Percentiles rank a stretch among this genome's conserved stretches.
phyloP scores from a whole-genome alignment of 2,888 invertebrate species.

The Lochmaea crataegi region DNA sequence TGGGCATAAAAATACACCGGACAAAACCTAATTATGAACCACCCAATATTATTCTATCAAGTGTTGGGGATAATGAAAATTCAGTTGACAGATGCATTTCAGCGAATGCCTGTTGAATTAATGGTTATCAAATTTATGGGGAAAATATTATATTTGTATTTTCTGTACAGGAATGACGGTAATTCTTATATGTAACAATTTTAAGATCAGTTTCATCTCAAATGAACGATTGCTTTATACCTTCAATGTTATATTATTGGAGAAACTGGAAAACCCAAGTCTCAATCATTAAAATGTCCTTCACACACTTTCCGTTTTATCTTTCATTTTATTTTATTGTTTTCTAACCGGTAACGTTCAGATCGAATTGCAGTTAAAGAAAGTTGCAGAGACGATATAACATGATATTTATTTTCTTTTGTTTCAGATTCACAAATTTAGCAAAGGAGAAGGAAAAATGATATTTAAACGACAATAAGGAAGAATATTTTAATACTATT shows the following conservation, averaged over 20 bases:
- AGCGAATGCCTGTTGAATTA: no score
- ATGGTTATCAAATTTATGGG: no score
- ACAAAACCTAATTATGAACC: no score
- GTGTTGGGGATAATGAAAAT: no score
- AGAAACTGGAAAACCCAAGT: background rate
- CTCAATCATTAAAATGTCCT: background rate
- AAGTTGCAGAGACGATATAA: no score
- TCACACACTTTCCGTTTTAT: background rate
- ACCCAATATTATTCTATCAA: no score
- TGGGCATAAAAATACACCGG: no score
- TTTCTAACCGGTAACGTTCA: background rate
- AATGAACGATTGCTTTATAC: background rate
- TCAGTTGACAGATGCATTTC: no score
- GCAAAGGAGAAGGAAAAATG: constrained; percentile 5
- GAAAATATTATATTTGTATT: no score
- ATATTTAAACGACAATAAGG: constrained; percentile 3
- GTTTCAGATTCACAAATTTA: background rate
- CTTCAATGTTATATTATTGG: background rate
- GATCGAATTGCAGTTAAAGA: background rate
- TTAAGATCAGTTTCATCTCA: no score
- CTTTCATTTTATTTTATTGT: background rate
- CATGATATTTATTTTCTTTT: background rate
- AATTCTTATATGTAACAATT: no score
- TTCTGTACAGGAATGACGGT: no score
- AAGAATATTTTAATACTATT: background rate